Conservation (phyloP, 2,113 vertebrate species). For the Procapra przewalskii region DNA sequence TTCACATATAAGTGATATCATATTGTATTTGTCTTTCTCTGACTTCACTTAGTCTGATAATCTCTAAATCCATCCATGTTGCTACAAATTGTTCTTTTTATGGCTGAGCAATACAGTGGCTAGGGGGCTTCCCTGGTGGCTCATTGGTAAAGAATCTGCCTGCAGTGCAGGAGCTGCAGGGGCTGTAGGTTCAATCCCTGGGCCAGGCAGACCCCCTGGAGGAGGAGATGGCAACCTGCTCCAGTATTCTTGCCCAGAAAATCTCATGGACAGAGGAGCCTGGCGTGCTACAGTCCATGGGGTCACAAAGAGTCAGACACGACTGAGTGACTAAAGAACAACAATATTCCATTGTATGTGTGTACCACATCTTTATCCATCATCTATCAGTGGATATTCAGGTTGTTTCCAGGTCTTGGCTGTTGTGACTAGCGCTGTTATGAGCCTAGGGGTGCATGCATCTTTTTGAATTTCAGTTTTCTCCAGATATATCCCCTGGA, state of each 20-base stretch:
- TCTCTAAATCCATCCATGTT: not conserved
- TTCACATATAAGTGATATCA: not conserved
- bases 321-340: not conserved
- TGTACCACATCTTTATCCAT: not conserved
- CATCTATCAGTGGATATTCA: not conserved
- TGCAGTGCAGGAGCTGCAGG: not conserved
- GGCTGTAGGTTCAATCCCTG: not conserved
- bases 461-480: not conserved
- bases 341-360: not conserved
- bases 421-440: not conserved
- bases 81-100: not conserved
- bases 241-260: not conserved
- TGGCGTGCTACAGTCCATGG: fast-evolving
- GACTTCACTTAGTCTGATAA: not conserved
- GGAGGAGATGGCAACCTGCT: not conserved
- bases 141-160: not conserved
- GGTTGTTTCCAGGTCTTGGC: not conserved
- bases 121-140: not conserved
- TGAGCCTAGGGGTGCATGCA: not conserved
- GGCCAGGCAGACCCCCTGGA: not conserved
- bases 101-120: not conserved
- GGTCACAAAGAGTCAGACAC: not conserved
- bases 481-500: not conserved
- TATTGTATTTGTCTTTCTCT: not conserved
- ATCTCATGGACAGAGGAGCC: not conserved